phyloP scores from a whole-genome alignment of 1,140 invertebrate genomes.

The Musca domestica region DNA sequence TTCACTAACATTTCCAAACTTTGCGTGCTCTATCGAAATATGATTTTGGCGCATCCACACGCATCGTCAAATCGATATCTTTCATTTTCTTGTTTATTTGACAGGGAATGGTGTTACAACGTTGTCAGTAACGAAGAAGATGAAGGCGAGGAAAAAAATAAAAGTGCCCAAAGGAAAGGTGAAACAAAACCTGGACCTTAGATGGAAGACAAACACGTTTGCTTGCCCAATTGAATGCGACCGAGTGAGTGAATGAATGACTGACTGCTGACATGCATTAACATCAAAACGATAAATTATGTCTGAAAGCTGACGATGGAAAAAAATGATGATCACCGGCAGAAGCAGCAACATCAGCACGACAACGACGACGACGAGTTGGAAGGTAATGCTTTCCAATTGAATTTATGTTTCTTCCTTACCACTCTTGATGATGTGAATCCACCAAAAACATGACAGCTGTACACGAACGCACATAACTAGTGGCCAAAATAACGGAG shows the following conservation, averaged over 20 bases:
- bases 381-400: no score
- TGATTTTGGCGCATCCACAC: slow-evolving; percentile 16
- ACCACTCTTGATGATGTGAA: not conserved
- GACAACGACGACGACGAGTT: no score
- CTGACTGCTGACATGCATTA: slow-evolving; percentile 20
- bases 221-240: not conserved
- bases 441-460: slow-evolving; percentile 1
- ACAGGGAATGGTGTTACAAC: no score
- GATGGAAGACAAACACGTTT: not conserved
- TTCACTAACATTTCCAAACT: not conserved
- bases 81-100: not conserved
- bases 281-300: slow-evolving; percentile 22
- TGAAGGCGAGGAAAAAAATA: no score
- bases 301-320: slow-evolving; percentile 14
- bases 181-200: no score
- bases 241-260: not conserved
- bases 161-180: no score
- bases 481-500: no score
- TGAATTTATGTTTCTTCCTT: not conserved
- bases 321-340: slow-evolving; percentile 1
- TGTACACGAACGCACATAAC: no score
- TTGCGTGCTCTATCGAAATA: slow-evolving; percentile 19
- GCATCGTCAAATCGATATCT: slow-evolving; percentile 10
- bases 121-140: no score
- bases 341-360: not conserved